These are phyloP conservation scores for Microplitis deprimator DNA, from an alignment of 2,888 invertebrate genomes.

Conservation along the genomic window DNA sequence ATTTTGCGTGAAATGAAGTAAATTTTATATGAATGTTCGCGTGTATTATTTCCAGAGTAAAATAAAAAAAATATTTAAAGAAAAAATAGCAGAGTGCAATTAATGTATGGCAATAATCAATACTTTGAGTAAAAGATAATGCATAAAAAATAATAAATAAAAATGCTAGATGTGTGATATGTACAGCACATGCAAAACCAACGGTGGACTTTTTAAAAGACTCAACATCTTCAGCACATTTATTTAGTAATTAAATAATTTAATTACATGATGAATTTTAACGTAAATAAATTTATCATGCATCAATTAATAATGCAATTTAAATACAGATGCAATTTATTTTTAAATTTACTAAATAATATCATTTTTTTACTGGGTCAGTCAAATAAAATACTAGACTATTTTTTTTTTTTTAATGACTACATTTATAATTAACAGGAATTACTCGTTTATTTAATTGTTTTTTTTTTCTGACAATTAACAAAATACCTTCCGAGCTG, in stretches of 20 bases:
- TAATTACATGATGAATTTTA: background rate
- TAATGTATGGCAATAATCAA: background rate
- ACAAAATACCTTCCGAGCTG: constrained; percentile 88
- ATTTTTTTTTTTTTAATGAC: background rate
- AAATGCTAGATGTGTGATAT: constrained; percentile 3
- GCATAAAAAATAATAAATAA: background rate
- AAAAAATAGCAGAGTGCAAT: constrained; percentile 30
- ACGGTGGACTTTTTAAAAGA: background rate
- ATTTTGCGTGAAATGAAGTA: background rate
- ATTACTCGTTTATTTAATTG: constrained; percentile 6
- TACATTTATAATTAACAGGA: background rate
- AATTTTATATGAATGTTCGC: background rate
- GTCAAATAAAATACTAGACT: background rate
- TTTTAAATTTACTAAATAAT: background rate
- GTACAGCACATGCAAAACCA: constrained; percentile 4
- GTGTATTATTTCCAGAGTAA: background rate
- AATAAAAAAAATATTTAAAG: background rate
- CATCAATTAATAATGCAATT: background rate
- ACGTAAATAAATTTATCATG: constrained; percentile 3
- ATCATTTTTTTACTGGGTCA: background rate
- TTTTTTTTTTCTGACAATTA: constrained; percentile 61
- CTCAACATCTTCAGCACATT: background rate
- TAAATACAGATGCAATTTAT: background rate
- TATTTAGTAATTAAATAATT: background rate
- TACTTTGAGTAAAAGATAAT: background rate